Conservation (phyloP, 2,113 vertebrate species). For the Boulengeromyrus knoepffleri region DNA sequence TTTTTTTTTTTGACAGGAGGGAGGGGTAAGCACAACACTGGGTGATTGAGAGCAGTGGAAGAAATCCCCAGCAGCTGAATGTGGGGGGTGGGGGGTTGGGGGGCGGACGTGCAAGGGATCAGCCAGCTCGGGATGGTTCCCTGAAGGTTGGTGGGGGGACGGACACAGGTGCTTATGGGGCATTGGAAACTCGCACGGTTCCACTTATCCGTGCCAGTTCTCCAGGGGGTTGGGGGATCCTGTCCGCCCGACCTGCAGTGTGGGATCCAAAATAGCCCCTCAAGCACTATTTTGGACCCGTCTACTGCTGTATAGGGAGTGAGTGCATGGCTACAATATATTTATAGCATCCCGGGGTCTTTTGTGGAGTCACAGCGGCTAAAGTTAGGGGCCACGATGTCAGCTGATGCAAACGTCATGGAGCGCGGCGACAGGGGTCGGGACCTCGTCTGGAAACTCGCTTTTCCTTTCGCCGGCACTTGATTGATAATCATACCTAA, state of each 20-base stretch:
- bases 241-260: not conserved
- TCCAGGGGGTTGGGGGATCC: not conserved
- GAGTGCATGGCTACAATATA: slow-evolving; percentile 32
- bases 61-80: slow-evolving; percentile 22
- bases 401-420: slow-evolving; percentile 29
- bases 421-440: slow-evolving; percentile 19
- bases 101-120: not conserved
- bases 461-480: not conserved
- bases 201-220: slow-evolving; percentile 34
- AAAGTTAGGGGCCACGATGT: slow-evolving; percentile 34
- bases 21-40: not conserved
- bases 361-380: slow-evolving; percentile 42
- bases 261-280: slow-evolving; percentile 34
- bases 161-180: slow-evolving; percentile 22
- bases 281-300: slow-evolving; percentile 37
- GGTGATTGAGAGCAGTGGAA: slow-evolving; percentile 7
- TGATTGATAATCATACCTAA: not conserved
- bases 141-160: not conserved
- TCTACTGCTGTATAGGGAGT: slow-evolving; percentile 23
- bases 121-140: slow-evolving; percentile 11
- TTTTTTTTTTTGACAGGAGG: not conserved
- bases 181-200: slow-evolving; percentile 40
- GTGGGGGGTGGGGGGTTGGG: not conserved
- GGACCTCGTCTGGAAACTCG: slow-evolving; percentile 20
- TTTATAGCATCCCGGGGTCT: slow-evolving; percentile 34